Percentiles rank a stretch among this genome's conserved stretches.
phyloP scores from a whole-genome alignment of 2,113 vertebrate genomes.

The Peromyscus leucopus region DNA sequence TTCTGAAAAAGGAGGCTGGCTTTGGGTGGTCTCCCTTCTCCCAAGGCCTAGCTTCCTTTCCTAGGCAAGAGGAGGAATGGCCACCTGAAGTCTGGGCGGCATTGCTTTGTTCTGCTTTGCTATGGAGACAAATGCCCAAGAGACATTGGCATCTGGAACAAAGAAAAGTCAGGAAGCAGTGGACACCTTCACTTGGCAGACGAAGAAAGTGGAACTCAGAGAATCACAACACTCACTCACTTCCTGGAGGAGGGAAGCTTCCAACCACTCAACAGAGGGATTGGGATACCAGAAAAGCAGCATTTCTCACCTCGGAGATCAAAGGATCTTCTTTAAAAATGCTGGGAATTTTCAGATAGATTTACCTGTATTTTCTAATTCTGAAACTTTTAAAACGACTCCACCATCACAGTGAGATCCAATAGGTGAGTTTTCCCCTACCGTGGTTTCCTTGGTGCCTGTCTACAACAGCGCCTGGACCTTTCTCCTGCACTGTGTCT shows the following conservation, averaged over 20 bases:
- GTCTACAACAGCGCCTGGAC: background rate
- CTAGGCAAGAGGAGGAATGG: background rate
- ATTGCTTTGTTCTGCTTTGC: background rate
- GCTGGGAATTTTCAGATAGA: background rate
- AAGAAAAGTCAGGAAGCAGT: background rate
- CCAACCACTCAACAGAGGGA: background rate
- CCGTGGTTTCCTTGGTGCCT: background rate
- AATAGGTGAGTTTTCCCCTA: background rate
- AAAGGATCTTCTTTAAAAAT: background rate
- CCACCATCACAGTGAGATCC: background rate
- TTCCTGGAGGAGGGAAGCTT: background rate
- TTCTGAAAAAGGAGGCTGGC: background rate
- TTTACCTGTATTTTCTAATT: background rate
- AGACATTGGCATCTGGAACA: background rate
- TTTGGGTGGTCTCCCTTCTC: background rate
- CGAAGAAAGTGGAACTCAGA: background rate
- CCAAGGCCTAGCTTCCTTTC: background rate
- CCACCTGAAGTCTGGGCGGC: background rate
- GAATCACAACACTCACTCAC: too few relatives aligned
- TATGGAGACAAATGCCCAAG: background rate
- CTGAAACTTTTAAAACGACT: background rate
- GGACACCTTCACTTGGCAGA: background rate
- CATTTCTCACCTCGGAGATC: background rate
- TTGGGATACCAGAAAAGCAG: background rate
- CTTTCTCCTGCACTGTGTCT: background rate